Conservation (phyloP, 2,797 vertebrate species). For the Myotis pilosus region DNA sequence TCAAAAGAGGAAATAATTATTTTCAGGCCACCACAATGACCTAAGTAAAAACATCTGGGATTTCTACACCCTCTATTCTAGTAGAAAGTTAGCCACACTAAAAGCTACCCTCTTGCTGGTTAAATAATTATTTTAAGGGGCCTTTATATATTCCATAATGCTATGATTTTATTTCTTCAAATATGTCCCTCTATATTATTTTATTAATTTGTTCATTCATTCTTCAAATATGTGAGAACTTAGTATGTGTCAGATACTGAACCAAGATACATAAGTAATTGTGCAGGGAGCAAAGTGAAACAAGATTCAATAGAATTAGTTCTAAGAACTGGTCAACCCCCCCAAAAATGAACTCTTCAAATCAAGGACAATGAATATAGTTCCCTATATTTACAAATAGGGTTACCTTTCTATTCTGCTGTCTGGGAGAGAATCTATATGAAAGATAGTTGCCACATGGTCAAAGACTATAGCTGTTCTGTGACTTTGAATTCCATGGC, state of each 20-base stretch:
- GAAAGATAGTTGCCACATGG: neutral
- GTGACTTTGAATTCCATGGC: neutral
- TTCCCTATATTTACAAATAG: neutral
- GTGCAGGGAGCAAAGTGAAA: neutral
- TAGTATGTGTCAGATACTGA: neutral
- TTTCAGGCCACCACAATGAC: constrained; percentile 44
- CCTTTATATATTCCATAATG: neutral
- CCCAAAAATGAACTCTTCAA: constrained; percentile 9
- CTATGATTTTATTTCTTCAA: neutral
- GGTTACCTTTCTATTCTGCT: neutral
- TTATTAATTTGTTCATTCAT: neutral
- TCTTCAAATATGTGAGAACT: neutral
- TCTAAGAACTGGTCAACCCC: neutral
- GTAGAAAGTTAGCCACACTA: neutral
- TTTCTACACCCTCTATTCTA: neutral
- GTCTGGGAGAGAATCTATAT: neutral
- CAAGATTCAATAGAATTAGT: neutral
- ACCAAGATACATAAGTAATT: neutral
- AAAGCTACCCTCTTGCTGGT: neutral
- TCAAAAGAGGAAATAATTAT: constrained; percentile 65
- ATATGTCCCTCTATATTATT: neutral
- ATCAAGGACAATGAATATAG: neutral
- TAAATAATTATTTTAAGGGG: constrained; percentile 41
- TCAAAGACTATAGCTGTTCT: neutral
- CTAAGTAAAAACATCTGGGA: constrained; percentile 66